Percentiles rank a stretch among this genome's conserved stretches.
Conservation (phyloP, 2,113 vertebrate genomes). For the Seriola rivoliana region DNA sequence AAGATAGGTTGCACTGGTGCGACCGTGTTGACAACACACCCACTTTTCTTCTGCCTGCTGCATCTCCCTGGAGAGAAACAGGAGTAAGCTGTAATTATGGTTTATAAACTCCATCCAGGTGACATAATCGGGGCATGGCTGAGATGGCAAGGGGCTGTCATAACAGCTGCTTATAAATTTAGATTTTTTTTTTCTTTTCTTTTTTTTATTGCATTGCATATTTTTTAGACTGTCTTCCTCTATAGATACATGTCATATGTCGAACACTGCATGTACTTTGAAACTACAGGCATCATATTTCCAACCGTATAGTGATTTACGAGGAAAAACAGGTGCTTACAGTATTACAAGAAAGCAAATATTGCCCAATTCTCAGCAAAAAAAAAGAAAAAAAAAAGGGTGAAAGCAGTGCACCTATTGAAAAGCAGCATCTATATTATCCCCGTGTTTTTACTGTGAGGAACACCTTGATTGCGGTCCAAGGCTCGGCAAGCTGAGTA, state of each 20-base stretch:
- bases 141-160: slow-evolving; percentile 61
- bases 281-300: background rate
- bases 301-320: background rate
- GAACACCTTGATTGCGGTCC: slow-evolving; percentile 70
- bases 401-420: slow-evolving; percentile 1
- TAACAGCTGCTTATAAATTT: slow-evolving; percentile 63
- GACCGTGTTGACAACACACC: slow-evolving; percentile 62
- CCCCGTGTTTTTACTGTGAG: slow-evolving; percentile 35
- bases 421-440: slow-evolving; percentile 31
- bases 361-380: background rate
- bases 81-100: slow-evolving; percentile 76
- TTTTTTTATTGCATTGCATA: background rate
- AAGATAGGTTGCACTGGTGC: slow-evolving; percentile 42
- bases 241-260: background rate
- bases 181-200: background rate
- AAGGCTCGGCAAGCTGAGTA: slow-evolving; percentile 58
- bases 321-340: background rate
- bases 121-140: slow-evolving; percentile 81
- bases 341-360: slow-evolving; percentile 2
- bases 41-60: slow-evolving; percentile 64
- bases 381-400: background rate
- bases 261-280: background rate
- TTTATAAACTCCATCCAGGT: slow-evolving; percentile 80
- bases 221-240: background rate
- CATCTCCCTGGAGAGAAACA: slow-evolving; percentile 54